A percentile compares a stretch with the other conserved stretches of the same genome.
These are phyloP conservation scores for Bactericera cockerelli DNA, from an alignment of 1,140 invertebrate species.

Conservation along the genomic window DNA sequence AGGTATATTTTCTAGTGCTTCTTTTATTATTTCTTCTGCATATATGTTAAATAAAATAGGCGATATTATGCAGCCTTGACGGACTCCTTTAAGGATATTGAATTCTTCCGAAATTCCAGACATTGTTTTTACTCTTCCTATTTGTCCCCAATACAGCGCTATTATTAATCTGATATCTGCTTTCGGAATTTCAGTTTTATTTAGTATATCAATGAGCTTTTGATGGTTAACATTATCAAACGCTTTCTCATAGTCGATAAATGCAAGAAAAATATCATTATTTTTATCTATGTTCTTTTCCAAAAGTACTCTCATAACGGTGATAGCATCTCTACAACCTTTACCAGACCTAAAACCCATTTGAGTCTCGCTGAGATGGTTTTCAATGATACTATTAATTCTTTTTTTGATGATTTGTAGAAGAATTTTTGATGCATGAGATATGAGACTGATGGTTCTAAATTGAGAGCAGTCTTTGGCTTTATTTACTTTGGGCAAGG, in stretches of 20 bases:
- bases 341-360: no score
- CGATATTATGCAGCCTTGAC: no score
- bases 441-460: not conserved
- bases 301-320: not conserved
- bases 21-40: no score
- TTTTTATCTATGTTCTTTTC: not conserved
- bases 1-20: no score
- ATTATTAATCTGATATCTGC: not conserved
- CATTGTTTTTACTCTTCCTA: not conserved
- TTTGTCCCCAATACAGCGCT: slow-evolving; percentile 5
- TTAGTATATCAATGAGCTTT: not conserved
- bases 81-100: no score
- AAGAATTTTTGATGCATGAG: not conserved
- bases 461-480: slow-evolving; percentile 9
- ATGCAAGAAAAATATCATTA: not conserved
- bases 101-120: not conserved
- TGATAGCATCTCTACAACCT: not conserved
- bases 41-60: no score
- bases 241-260: not conserved
- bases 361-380: not conserved
- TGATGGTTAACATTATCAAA: not conserved
- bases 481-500: slow-evolving; percentile 7
- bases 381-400: not conserved
- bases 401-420: not conserved
- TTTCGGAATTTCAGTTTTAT: not conserved